These are phyloP conservation scores for Trochalopteron elliotii DNA, from an alignment of 2,113 vertebrate species.

Conservation along the genomic window DNA sequence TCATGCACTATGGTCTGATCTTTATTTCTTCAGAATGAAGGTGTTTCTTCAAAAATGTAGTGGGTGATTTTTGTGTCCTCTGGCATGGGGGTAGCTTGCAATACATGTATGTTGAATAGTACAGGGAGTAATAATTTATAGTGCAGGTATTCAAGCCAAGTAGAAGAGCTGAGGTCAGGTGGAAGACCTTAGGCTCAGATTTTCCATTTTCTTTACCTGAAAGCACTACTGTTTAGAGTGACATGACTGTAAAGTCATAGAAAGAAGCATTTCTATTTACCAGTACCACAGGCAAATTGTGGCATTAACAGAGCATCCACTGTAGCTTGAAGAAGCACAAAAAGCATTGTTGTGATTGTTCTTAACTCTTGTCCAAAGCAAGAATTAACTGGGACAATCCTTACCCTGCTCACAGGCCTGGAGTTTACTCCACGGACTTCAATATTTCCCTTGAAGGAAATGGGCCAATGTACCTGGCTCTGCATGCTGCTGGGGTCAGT, in stretches of 20 bases:
- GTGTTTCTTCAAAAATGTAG: background rate
- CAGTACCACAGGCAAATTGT: background rate
- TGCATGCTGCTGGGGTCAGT: background rate
- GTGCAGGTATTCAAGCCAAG: background rate
- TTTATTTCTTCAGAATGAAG: background rate
- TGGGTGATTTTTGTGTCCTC: background rate
- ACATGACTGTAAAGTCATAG: background rate
- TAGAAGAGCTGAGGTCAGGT: background rate
- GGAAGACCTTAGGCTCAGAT: background rate
- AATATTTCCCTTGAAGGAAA: background rate
- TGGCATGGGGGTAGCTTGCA: background rate
- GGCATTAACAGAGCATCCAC: background rate
- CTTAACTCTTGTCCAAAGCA: background rate
- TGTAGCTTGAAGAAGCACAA: background rate
- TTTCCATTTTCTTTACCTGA: background rate
- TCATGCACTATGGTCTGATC: rapidly evolving
- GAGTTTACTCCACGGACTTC: background rate
- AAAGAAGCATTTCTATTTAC: background rate
- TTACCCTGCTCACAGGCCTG: background rate
- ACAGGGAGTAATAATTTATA: background rate
- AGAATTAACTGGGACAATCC: background rate
- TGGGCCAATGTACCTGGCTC: background rate
- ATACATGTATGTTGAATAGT: background rate
- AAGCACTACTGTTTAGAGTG: background rate
- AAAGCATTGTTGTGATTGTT: background rate